Conservation (phyloP, 2,797 vertebrate genomes). For the Sus cebifrons region DNA sequence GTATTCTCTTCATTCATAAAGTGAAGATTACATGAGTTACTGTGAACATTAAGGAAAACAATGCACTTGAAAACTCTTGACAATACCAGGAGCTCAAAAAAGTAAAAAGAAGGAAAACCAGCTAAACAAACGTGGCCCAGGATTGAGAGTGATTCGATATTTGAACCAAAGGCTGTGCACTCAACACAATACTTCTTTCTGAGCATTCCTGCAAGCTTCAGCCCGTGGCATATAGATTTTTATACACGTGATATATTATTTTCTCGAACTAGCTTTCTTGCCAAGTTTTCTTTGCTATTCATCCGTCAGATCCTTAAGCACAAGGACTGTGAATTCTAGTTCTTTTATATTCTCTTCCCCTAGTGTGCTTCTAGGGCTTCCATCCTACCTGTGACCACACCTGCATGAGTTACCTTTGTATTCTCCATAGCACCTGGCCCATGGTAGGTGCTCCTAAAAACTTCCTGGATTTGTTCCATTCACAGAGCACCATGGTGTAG, state of each 20-base stretch:
- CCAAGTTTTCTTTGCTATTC: neutral
- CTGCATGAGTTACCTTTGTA: neutral
- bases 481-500: neutral
- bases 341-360: neutral
- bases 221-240: neutral
- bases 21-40: neutral
- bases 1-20: constrained; percentile 29
- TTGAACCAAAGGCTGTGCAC: neutral
- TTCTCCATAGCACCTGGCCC: neutral
- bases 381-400: neutral
- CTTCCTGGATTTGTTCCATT: neutral
- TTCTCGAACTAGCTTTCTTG: neutral
- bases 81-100: neutral
- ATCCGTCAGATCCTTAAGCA: neutral
- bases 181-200: neutral
- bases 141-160: neutral
- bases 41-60: neutral
- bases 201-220: neutral
- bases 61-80: neutral
- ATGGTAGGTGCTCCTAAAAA: neutral
- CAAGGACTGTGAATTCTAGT: neutral
- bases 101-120: neutral
- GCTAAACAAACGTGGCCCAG: neutral
- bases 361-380: neutral
- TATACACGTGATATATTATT: neutral